Percentiles rank a stretch among this genome's conserved stretches.
Conservation (phyloP, 2,888 invertebrate species). For the Penaeus monodon region DNA sequence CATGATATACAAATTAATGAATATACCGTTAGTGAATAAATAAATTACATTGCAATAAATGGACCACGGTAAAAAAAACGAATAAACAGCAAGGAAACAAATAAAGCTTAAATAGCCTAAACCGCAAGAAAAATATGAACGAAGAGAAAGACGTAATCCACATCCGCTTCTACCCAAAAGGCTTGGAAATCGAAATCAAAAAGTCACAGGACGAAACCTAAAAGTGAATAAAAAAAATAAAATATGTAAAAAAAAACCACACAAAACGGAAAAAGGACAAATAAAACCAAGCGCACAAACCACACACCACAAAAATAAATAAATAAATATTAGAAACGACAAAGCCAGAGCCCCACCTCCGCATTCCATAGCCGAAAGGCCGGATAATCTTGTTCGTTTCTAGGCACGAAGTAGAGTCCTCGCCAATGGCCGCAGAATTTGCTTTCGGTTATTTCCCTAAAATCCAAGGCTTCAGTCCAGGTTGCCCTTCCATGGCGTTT, state of each 20-base stretch:
- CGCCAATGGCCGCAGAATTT: conserved; percentile 35
- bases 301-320: background rate
- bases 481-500: conserved; percentile 37
- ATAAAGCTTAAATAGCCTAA: background rate
- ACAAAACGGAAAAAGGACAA: too few relatives aligned
- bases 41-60: too few relatives aligned
- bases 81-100: background rate
- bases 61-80: too few relatives aligned
- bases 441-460: conserved; percentile 23
- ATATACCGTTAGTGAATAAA: too few relatives aligned
- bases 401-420: conserved; percentile 18
- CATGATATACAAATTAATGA: too few relatives aligned
- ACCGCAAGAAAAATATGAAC: background rate
- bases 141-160: too few relatives aligned
- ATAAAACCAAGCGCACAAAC: too few relatives aligned
- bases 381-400: conserved; percentile 28
- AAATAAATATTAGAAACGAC: background rate
- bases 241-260: too few relatives aligned
- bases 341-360: conserved; percentile 8
- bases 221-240: too few relatives aligned
- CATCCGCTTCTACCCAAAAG: too few relatives aligned
- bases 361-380: conserved; percentile 23
- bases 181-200: too few relatives aligned
- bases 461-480: conserved; percentile 33
- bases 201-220: too few relatives aligned